Conservation (phyloP, 2,888 invertebrate genomes). For the Netelia inedita region DNA sequence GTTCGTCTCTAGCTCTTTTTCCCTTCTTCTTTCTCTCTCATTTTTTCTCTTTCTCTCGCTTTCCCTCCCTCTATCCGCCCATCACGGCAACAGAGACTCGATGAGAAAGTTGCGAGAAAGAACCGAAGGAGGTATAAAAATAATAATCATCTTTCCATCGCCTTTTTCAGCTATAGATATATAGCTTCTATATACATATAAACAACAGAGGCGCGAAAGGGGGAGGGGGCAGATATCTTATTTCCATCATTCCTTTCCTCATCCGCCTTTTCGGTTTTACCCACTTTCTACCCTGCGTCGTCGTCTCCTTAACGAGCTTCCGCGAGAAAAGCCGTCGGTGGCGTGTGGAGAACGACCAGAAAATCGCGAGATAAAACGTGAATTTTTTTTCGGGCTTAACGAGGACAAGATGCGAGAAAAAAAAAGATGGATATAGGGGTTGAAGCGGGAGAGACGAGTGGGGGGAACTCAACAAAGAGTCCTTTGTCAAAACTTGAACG, state of each 20-base stretch:
- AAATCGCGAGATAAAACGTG: slow-evolving; percentile 54
- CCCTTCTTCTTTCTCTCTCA: too few relatives aligned
- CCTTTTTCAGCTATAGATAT: slow-evolving; percentile 4
- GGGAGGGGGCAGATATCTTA: slow-evolving; percentile 42
- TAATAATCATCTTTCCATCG: slow-evolving; percentile 36
- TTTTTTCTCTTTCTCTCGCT: too few relatives aligned
- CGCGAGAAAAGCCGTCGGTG: slow-evolving; percentile 15
- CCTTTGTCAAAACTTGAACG: slow-evolving; percentile 63
- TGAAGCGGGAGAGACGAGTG: slow-evolving; percentile 45
- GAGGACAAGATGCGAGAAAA: slow-evolving; percentile 45
- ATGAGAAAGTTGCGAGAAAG: slow-evolving; percentile 1
- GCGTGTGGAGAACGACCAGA: slow-evolving; percentile 43
- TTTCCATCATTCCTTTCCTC: slow-evolving; percentile 59
- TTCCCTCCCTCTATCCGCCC: too few relatives aligned
- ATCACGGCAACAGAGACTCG: background rate
- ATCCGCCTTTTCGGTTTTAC: slow-evolving; percentile 49
- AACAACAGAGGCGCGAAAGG: slow-evolving; percentile 23
- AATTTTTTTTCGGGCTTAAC: slow-evolving; percentile 62
- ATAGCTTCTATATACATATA: background rate
- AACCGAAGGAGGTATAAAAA: slow-evolving; percentile 7
- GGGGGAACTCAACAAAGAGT: slow-evolving; percentile 49
- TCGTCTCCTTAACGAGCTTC: slow-evolving; percentile 61
- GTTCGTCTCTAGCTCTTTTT: background rate
- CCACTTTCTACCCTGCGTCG: slow-evolving; percentile 41
- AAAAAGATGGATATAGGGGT: slow-evolving; percentile 64